phyloP scores from a whole-genome alignment of 2,797 vertebrate species.

The Enteromius afrohamiltoni region DNA sequence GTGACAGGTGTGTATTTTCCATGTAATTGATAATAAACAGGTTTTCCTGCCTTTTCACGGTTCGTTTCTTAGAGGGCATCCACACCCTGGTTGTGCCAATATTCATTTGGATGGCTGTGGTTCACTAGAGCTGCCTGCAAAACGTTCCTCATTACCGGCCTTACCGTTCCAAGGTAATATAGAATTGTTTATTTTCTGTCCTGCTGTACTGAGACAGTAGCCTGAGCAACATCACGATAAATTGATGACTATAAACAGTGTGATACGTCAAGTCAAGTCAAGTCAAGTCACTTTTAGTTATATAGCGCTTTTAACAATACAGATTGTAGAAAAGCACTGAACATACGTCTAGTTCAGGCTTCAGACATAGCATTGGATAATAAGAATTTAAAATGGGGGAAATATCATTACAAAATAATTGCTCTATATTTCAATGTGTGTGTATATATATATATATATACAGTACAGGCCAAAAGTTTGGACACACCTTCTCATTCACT shows the following conservation, averaged over 20 bases:
- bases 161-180: not conserved
- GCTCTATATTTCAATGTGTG: too few species aligned
- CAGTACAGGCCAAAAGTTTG: too few species aligned
- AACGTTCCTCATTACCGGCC: slow-evolving; percentile 10
- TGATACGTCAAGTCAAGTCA: too few species aligned
- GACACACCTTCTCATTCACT: too few species aligned
- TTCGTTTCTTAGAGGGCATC: slow-evolving; percentile 64
- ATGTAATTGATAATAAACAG: slow-evolving; percentile 77
- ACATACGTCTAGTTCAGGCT: too few species aligned
- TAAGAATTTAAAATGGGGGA: too few species aligned
- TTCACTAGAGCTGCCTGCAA: slow-evolving; percentile 11
- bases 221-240: slow-evolving; percentile 7
- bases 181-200: slow-evolving; percentile 34
- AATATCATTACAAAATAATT: too few species aligned
- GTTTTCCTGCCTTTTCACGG: slow-evolving; percentile 74
- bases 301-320: too few species aligned
- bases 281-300: too few species aligned
- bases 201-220: slow-evolving; percentile 21
- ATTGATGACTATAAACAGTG: not conserved
- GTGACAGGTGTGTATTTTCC: slow-evolving; percentile 77
- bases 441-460: too few species aligned
- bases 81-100: slow-evolving; percentile 52
- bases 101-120: slow-evolving; percentile 16
- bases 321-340: too few species aligned
- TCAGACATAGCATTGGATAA: too few species aligned